Conservation (phyloP, 2,888 invertebrate genomes). For the Eristalinus aeneus region DNA sequence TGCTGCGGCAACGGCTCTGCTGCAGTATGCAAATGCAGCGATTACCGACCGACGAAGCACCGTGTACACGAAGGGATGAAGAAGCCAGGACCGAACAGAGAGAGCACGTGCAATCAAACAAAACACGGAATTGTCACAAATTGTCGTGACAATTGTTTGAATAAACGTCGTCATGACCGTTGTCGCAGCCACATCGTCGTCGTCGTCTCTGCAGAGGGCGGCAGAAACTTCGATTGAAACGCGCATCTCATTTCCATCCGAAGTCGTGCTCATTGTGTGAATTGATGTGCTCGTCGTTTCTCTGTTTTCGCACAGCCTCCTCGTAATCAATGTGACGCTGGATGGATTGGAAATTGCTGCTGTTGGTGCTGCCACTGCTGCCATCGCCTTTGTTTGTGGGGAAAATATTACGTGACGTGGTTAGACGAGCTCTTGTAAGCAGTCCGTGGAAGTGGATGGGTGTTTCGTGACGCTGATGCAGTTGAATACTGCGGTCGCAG, state of each 20-base stretch:
- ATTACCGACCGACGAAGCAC: slow-evolving; percentile 52
- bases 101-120: slow-evolving; percentile 64
- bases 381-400: slow-evolving; percentile 44
- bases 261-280: slow-evolving; percentile 5
- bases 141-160: slow-evolving; percentile 66
- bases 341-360: slow-evolving; percentile 35
- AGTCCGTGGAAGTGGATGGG: slow-evolving; percentile 1
- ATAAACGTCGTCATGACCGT: slow-evolving; percentile 50
- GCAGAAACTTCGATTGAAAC: slow-evolving; percentile 15
- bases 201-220: neutral
- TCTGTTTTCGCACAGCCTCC: slow-evolving; percentile 26
- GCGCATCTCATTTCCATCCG: slow-evolving; percentile 56
- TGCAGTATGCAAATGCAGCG: slow-evolving; percentile 65
- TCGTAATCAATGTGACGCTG: slow-evolving; percentile 46
- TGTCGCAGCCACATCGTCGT: neutral
- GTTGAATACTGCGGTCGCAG: slow-evolving; percentile 34
- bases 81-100: slow-evolving; percentile 27
- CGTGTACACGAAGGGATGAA: slow-evolving; percentile 23
- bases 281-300: slow-evolving; percentile 6
- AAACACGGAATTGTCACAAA: slow-evolving; percentile 67
- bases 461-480: slow-evolving; percentile 10
- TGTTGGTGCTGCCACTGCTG: slow-evolving; percentile 8
- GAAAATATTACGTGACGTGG: slow-evolving; percentile 49
- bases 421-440: neutral
- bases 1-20: slow-evolving; percentile 35